Percentiles rank a stretch among this genome's conserved stretches.
phyloP scores from a whole-genome alignment of 2,797 vertebrate genomes.

The Phyllotis vaccarum region DNA sequence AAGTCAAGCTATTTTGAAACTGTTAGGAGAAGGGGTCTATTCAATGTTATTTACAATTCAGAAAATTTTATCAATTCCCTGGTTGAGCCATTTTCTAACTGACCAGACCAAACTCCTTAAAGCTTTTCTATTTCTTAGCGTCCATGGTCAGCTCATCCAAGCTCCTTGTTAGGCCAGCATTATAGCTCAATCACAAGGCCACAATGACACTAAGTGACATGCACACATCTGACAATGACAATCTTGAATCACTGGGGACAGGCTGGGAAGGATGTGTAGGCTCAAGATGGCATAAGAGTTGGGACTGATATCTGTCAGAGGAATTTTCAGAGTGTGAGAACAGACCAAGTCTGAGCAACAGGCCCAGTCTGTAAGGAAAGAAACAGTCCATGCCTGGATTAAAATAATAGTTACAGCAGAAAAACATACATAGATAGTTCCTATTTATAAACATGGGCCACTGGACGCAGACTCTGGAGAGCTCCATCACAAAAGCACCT shows the following conservation, averaged over 20 bases:
- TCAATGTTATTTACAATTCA: slow-evolving; percentile 70
- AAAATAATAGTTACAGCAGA: neutral
- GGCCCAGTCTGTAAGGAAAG: neutral
- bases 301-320: neutral
- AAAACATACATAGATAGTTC: neutral
- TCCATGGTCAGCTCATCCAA: neutral
- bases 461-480: neutral
- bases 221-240: neutral
- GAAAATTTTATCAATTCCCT: slow-evolving; percentile 49
- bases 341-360: too few species aligned
- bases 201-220: neutral
- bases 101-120: slow-evolving; percentile 51
- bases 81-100: slow-evolving; percentile 55
- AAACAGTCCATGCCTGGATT: neutral
- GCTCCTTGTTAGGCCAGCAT: neutral
- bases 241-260: neutral
- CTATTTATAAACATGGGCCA: neutral
- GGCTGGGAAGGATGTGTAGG: neutral
- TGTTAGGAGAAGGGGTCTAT: slow-evolving; percentile 59
- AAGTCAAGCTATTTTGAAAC: slow-evolving; percentile 63
- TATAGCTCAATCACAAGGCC: neutral
- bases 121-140: slow-evolving; percentile 35
- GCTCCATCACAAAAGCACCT: too few species aligned
- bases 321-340: neutral
- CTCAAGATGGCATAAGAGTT: neutral